phyloP scores from a whole-genome alignment of 2,888 invertebrate genomes.

The Erpobdella octoculata region DNA sequence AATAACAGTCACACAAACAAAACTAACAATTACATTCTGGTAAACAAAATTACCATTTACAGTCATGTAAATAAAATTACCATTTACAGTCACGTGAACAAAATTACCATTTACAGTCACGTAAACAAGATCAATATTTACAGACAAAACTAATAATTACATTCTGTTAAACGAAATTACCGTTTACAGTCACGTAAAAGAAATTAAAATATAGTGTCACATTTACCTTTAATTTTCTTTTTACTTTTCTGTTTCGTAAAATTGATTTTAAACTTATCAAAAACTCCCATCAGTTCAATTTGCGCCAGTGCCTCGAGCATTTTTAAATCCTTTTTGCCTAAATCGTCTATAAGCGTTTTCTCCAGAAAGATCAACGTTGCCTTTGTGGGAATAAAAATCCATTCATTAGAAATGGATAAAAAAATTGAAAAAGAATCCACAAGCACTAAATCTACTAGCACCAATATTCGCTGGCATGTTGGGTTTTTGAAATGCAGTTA shows the following conservation, averaged over 20 bases:
- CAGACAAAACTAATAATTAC: too few relatives aligned
- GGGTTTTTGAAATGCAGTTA: too few relatives aligned
- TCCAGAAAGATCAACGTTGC: slow-evolving; percentile 7
- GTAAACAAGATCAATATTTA: too few relatives aligned
- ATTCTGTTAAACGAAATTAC: too few relatives aligned
- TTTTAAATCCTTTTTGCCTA: slow-evolving; percentile 44
- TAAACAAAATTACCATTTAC: too few relatives aligned
- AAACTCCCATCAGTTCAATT: slow-evolving; percentile 49
- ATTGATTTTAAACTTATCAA: slow-evolving; percentile 47
- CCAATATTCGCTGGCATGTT: background rate
- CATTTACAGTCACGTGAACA: too few relatives aligned
- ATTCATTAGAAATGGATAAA: slow-evolving; percentile 38
- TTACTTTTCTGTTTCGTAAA: slow-evolving; percentile 45
- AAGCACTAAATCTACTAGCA: background rate
- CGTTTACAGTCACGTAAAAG: too few relatives aligned
- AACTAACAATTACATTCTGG: too few relatives aligned
- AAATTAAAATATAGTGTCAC: slow-evolving; percentile 40
- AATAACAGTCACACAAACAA: too few relatives aligned
- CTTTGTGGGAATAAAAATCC: slow-evolving; percentile 33
- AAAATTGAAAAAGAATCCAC: too few relatives aligned
- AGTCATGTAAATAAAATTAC: too few relatives aligned
- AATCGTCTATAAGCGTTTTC: slow-evolving; percentile 45
- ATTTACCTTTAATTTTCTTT: slow-evolving; percentile 45
- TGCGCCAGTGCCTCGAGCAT: slow-evolving; percentile 45
- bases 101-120: too few relatives aligned